phyloP scores from a whole-genome alignment of 2,797 vertebrate species.

The Tokudaia tokunoshimensis region DNA sequence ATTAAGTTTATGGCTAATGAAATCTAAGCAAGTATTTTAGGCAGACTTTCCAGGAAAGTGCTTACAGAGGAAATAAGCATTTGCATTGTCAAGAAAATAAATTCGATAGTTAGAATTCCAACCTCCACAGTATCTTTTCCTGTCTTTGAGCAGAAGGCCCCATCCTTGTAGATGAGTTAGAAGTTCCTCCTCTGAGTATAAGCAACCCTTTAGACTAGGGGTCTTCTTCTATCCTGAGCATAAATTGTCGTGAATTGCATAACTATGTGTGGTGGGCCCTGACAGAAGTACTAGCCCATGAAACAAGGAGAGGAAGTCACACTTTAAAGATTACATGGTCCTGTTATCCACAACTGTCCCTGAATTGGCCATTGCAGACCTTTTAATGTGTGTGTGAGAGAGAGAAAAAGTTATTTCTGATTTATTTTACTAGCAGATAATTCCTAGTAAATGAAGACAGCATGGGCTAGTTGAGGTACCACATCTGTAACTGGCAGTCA shows the following conservation, averaged over 20 bases:
- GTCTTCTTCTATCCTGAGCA: neutral
- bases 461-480: neutral
- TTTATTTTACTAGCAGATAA: conserved; percentile 41
- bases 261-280: neutral
- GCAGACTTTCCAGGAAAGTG: neutral
- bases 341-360: neutral
- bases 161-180: neutral
- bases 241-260: neutral
- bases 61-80: conserved; percentile 22
- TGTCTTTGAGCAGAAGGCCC: conserved; percentile 21
- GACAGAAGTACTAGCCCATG: neutral
- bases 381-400: neutral
- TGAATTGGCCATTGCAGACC: neutral
- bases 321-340: conserved; percentile 33
- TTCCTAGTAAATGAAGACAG: conserved; percentile 59
- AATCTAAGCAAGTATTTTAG: conserved; percentile 55
- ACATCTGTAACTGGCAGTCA: neutral
- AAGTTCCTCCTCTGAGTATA: neutral
- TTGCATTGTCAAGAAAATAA: conserved; percentile 42
- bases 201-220: neutral
- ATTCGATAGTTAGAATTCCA: conserved; percentile 22
- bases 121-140: neutral
- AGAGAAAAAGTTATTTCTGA: conserved; percentile 49
- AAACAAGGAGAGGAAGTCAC: conserved; percentile 41
- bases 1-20: conserved; percentile 45